Base-by-base conservation (phyloP, 2,113 vertebrate species). In the Mixornis gularis region DNA sequence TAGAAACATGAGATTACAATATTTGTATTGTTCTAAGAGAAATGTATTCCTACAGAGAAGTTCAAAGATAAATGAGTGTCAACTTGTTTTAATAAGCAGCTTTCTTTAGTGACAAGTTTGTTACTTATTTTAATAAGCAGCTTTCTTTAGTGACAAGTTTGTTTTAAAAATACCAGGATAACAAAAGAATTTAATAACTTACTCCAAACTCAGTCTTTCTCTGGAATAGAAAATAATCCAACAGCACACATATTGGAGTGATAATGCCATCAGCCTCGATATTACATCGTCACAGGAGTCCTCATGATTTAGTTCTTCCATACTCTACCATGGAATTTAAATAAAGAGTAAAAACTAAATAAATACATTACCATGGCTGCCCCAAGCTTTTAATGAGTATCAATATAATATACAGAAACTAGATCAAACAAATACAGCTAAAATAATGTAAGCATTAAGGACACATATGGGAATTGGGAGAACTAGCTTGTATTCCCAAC, bases 241-340 rank as follows among this genome's bases (percentile, higher is more conserved):
- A 79, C 98, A 99, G 95, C 94, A 95, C 13, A 62, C 98, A 81
- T 99, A 99, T 73, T 99, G 99, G 77, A 99, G 96, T 4, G 98
- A 99, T 77, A 99, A 96, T 36, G 98, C 98, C 24, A 97, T 97
- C 83, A 99, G 92, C 94, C 98, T 98, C 16, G 96, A 97, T 93
- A 98, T 97, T 71, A 99, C 70, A 59, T 79, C 82, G 85, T 99
- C 98, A 86, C 98, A 97, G 51, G 98, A 97, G 63, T 95, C 96
- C 36, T 98, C 98, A 93, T 90, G 80, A 90, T 93, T 97, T 86
- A 99, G 71, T 91, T 98, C 98, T 78, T 98, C 97, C 62, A 98
- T 71, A 60, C 97, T 95, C 99, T 99, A 89, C 52, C 68, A 90
- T 13, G 78, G 92, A 95, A 93, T 68, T 46, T 76, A 85, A 76